Conservation (phyloP, 2,888 invertebrate genomes). For the Zygogramma bicolorata region DNA sequence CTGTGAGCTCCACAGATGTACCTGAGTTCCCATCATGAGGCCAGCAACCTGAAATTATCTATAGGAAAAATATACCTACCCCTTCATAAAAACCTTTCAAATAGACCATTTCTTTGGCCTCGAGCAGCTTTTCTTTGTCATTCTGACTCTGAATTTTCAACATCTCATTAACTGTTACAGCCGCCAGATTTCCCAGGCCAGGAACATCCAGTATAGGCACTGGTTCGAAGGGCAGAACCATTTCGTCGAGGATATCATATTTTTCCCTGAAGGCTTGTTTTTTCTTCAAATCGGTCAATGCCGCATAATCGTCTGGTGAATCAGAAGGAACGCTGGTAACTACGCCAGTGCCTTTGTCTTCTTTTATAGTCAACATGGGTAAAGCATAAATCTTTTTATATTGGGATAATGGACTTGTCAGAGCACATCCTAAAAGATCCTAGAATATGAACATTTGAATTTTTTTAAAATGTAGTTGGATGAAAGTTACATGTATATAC, state of each 20-base stretch:
- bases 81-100: constrained; percentile 96
- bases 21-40: too few species aligned
- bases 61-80: constrained; percentile 67
- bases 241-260: constrained; percentile 86
- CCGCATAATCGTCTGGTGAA: constrained; percentile 98
- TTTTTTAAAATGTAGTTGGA: not conserved
- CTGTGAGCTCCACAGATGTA: too few species aligned
- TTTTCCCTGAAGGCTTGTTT: constrained; percentile 96
- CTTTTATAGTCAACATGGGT: constrained; percentile 98
- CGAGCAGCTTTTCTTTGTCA: constrained; percentile 90
- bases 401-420: constrained; percentile 88
- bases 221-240: constrained; percentile 71
- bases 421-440: constrained; percentile 85
- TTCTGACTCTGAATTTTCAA: constrained; percentile 98
- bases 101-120: constrained; percentile 97
- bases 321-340: constrained; percentile 99
- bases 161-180: constrained; percentile 85
- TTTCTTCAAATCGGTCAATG: constrained; percentile 93
- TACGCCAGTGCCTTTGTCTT: constrained; percentile 97
- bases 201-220: constrained; percentile 93
- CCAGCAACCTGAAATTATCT: too few species aligned
- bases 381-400: constrained; percentile 89
- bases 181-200: constrained; percentile 87
- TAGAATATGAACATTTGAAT: constrained; percentile 48
- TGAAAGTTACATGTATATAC: too few species aligned